Conservation (phyloP, 2,888 invertebrate species). For the Drosophila robusta region DNA sequence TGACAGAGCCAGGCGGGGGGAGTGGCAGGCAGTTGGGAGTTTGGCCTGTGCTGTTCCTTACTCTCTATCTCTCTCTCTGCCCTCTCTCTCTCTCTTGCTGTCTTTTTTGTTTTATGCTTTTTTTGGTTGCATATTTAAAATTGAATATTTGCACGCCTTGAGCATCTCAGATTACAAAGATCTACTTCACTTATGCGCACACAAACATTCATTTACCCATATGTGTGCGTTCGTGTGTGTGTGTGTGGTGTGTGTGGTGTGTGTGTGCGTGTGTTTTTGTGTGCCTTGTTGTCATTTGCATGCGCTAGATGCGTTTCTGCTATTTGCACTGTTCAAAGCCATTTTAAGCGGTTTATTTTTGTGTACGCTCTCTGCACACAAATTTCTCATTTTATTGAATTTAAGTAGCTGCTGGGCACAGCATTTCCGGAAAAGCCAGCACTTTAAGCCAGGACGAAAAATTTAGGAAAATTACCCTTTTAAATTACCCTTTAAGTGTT, state of each 20-base stretch:
- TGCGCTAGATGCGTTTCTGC: conserved; percentile 69
- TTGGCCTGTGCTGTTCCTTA: not conserved
- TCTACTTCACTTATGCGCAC: conserved; percentile 68
- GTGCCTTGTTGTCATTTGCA: conserved; percentile 73
- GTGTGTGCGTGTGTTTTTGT: conserved; percentile 27
- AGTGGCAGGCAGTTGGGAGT: not conserved
- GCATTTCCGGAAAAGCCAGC: not conserved
- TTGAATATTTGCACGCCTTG: conserved; percentile 80
- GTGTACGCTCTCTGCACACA: conserved; percentile 40
- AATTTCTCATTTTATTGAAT: conserved; percentile 49
- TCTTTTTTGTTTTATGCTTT: conserved; percentile 32
- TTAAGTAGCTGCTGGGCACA: conserved; percentile 41
- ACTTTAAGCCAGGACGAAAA: conserved; percentile 20
- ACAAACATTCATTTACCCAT: conserved; percentile 42
- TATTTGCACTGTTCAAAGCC: conserved; percentile 77
- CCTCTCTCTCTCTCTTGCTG: not conserved
- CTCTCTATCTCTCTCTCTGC: conserved; percentile 4
- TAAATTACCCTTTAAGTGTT: too few species aligned
- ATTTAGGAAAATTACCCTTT: not conserved
- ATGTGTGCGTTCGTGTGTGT: conserved; percentile 1
- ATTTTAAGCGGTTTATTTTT: conserved; percentile 74
- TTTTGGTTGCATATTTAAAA: conserved; percentile 73
- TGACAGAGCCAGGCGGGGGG: conserved; percentile 53
- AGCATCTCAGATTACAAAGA: conserved; percentile 77
- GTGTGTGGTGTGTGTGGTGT: conserved; percentile 13